phyloP scores from a whole-genome alignment of 2,113 vertebrate species.

The Clarias batrachus region DNA sequence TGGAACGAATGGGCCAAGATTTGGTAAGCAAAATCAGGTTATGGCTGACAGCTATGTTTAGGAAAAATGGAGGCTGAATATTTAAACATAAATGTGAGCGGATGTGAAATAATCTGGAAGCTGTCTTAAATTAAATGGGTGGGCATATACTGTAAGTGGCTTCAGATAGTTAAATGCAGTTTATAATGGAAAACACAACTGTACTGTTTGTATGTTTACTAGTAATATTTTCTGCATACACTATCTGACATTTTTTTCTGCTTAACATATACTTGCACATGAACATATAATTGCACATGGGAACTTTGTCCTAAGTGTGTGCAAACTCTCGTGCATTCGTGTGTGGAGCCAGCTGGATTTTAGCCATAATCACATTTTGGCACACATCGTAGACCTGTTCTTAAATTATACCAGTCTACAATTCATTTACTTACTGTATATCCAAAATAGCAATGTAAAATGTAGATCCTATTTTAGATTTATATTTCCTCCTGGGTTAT shows the following conservation, averaged over 20 bases:
- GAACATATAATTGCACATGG: neutral
- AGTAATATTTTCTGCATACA: neutral
- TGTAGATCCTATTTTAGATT: constrained; percentile 13
- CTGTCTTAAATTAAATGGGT: neutral
- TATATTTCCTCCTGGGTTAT: neutral
- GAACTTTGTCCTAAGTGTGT: too few species aligned
- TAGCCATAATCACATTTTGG: neutral
- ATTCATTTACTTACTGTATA: neutral
- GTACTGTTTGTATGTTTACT: neutral
- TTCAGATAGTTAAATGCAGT: neutral
- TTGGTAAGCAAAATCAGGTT: neutral
- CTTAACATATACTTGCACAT: neutral
- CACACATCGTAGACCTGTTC: neutral
- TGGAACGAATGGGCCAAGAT: neutral
- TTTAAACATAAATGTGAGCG: neutral
- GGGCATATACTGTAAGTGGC: neutral
- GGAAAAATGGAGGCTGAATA: neutral
- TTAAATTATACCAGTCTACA: constrained; percentile 7
- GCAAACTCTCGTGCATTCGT: neutral
- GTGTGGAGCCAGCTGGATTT: neutral
- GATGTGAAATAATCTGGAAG: neutral
- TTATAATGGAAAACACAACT: neutral
- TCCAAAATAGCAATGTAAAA: constrained; percentile 7
- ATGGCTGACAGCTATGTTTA: too few species aligned
- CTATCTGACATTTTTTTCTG: too few species aligned